phyloP scores from a whole-genome alignment of 2,113 vertebrate species.

The Podarcis raffonei region DNA sequence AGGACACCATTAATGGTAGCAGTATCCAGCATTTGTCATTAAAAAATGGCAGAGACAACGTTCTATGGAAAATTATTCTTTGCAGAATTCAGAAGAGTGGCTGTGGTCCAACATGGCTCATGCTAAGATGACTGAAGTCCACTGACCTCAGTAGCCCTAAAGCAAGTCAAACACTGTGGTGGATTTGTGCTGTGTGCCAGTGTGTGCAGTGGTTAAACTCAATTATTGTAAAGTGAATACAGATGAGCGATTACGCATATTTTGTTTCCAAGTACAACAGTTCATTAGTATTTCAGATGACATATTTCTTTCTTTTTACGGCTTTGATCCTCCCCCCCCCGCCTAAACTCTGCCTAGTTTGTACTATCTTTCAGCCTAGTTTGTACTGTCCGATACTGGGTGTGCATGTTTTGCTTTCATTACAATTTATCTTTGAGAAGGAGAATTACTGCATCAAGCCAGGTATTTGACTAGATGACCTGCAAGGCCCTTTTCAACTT shows the following conservation, averaged over 20 bases:
- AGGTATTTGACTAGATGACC: background rate
- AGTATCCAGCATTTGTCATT: too few species aligned
- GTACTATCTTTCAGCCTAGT: background rate
- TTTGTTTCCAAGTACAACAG: background rate
- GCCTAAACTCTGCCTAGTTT: background rate
- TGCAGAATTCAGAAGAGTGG: background rate
- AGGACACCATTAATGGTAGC: background rate
- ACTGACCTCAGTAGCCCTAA: background rate
- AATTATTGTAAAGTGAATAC: background rate
- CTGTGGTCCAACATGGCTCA: background rate
- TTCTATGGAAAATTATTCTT: slow-evolving; percentile 3
- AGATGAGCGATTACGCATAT: background rate
- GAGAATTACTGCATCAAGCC: background rate
- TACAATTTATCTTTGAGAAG: background rate
- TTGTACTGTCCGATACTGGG: background rate
- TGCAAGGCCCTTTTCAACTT: background rate
- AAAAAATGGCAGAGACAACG: background rate
- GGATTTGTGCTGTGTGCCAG: background rate
- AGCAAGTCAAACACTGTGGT: background rate
- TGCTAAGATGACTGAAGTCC: background rate
- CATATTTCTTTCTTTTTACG: too few species aligned
- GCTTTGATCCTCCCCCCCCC: too few species aligned
- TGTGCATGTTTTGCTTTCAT: background rate
- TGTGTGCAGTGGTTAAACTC: background rate
- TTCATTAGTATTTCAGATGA: background rate